These are phyloP conservation scores for Sabatieria punctata DNA, from an alignment of 2,888 invertebrate genomes.

Conservation along the genomic window DNA sequence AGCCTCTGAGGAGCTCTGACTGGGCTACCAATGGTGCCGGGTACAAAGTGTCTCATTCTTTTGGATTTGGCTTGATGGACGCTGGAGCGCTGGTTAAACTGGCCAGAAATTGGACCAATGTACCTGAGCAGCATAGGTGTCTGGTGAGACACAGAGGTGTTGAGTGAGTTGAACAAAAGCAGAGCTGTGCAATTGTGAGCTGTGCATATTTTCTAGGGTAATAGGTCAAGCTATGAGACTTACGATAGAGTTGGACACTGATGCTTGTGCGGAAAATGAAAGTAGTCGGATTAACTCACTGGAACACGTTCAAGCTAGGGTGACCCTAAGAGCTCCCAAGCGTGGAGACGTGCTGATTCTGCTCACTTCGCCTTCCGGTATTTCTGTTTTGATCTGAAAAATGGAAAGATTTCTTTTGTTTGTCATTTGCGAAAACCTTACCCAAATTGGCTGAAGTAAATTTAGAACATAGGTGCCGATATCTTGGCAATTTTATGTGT, in stretches of 20 bases:
- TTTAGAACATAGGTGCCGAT: too few relatives aligned
- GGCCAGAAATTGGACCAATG: slow-evolving; percentile 68
- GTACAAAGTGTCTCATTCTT: slow-evolving; percentile 86
- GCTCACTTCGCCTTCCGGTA: slow-evolving; percentile 72
- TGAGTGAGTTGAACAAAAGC: slow-evolving; percentile 40
- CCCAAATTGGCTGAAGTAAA: too few relatives aligned
- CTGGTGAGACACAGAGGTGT: slow-evolving; percentile 34
- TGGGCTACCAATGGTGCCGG: slow-evolving; percentile 90
- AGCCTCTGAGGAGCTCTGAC: slow-evolving; percentile 36
- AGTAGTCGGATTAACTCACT: slow-evolving; percentile 55
- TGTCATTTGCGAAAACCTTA: too few relatives aligned
- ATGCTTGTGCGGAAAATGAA: slow-evolving; percentile 27
- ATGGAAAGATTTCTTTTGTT: too few relatives aligned
- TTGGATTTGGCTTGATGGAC: slow-evolving; percentile 91
- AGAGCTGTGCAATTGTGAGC: not conserved
- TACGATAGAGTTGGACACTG: slow-evolving; percentile 24
- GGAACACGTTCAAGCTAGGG: slow-evolving; percentile 88
- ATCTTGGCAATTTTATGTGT: too few relatives aligned
- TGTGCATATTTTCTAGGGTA: slow-evolving; percentile 15
- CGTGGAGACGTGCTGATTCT: slow-evolving; percentile 85
- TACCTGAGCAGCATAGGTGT: slow-evolving; percentile 75
- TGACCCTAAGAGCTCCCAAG: slow-evolving; percentile 67
- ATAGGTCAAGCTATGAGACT: slow-evolving; percentile 29
- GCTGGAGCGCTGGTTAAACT: slow-evolving; percentile 80
- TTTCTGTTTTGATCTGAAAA: too few relatives aligned